Evolutionary conservation across 2,888 invertebrate species (phyloP), one percentile per base, ranked within the genome.

Genomic region (Furcula furcula): DNA sequence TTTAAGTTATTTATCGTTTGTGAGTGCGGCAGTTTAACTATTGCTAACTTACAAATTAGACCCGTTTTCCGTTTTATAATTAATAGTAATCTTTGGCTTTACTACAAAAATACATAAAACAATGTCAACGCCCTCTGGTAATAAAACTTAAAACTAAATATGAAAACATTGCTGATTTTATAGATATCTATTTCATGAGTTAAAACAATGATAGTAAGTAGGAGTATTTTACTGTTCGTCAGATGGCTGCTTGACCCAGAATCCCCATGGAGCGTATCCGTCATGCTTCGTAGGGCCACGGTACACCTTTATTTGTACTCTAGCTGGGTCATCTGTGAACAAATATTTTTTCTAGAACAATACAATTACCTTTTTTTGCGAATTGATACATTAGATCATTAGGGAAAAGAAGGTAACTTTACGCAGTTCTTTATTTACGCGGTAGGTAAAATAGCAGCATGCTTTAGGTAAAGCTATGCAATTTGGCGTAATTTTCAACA

Each of bases 271-370:
- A 1, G 93, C 93, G 57, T 91, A 92, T 13, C 91, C 88, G 38
- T 91, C 91, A 46, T 91, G 84, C 52, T 91, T 91, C 1, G 92
- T 91, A 0, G 94, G 93, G 0, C 94, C 94, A 45, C 94, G 76
- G 76, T 93, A 94, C 22, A 94, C 93, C 74, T 94, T 94, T 46
- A 94, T 93, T 78, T 93, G 93, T 1, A 94, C 93, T 31, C 93
- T 76, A 2, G 90, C 91, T 7, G 89, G 82, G 45, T 91, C 91
- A 54, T 90, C 91, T 91, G 70, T 14, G 4, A 29, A 15, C 59
- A 69, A 37, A 29, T 31, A 37, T n/a, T n/a, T n/a, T n/a, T n/a
- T n/a, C n/a, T n/a, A n/a, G n/a, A n/a, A n/a, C n/a, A n/a, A n/a
- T n/a, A n/a, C n/a, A n/a, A n/a, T n/a, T n/a, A n/a, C n/a, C n/a